Evolutionary conservation across 2,113 vertebrate genomes (phyloP).

Genomic region (Myotis brandtii): DNA sequence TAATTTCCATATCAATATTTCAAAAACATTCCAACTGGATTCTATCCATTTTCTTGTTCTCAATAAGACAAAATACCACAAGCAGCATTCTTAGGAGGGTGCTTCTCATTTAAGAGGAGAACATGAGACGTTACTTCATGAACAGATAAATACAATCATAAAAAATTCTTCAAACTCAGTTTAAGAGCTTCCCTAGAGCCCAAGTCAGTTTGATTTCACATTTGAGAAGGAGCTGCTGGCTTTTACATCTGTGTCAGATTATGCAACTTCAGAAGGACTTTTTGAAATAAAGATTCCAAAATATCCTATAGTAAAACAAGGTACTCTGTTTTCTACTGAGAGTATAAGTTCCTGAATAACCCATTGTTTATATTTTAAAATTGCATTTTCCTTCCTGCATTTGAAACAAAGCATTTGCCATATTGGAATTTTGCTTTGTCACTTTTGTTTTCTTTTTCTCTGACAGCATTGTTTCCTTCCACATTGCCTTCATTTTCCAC

Average conservation of each 20-base stretch:
- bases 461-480: conserved; percentile 24
- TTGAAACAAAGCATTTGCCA: conserved; percentile 49
- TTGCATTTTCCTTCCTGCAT: background rate
- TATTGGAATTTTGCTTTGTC: background rate
- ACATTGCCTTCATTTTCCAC: conserved; percentile 1
- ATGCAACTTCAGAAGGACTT: conserved; percentile 35
- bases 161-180: conserved; percentile 10
- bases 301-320: background rate
- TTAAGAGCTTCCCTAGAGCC: background rate
- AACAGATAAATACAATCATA: conserved; percentile 18
- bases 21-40: background rate
- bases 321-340: background rate
- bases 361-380: conserved; percentile 12
- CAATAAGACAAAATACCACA: background rate
- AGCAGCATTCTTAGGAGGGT: background rate
- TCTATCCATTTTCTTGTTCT: conserved; percentile 9
- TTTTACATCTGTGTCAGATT: conserved; percentile 16
- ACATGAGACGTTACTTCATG: background rate
- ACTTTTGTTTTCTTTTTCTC: conserved; percentile 52
- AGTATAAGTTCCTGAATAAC: background rate
- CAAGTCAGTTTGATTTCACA: background rate
- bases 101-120: background rate
- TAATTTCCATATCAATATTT: background rate
- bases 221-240: background rate
- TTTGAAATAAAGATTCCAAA: conserved; percentile 56